A percentile compares a stretch with the other conserved stretches of the same genome.
phyloP scores from a whole-genome alignment of 2,113 vertebrate species.

The Misgurnus mizolepis region DNA sequence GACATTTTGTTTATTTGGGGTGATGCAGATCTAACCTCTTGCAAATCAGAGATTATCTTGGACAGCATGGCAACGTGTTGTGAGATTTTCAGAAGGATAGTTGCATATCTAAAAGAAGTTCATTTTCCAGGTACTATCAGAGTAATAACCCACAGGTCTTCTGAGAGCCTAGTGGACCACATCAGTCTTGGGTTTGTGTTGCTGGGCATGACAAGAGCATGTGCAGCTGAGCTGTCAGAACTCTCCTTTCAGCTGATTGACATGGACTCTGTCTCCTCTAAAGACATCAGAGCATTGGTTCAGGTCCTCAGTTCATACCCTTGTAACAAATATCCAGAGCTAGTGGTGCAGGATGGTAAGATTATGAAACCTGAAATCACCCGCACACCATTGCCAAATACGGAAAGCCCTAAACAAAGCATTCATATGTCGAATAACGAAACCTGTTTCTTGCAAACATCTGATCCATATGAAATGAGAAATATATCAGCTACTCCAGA shows the following conservation, averaged over 20 bases:
- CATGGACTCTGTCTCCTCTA: slow-evolving; percentile 63
- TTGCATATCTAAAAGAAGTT: slow-evolving; percentile 71
- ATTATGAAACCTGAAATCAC: slow-evolving; percentile 68
- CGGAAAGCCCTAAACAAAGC: slow-evolving; percentile 24
- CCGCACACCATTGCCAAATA: slow-evolving; percentile 62
- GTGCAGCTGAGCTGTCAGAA: slow-evolving; percentile 74
- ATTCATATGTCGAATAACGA: slow-evolving; percentile 54
- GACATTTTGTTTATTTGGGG: slow-evolving; percentile 85
- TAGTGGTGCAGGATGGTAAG: slow-evolving; percentile 75
- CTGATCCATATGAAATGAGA: slow-evolving; percentile 67
- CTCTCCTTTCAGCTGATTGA: slow-evolving; percentile 82
- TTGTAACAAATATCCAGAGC: slow-evolving; percentile 72
- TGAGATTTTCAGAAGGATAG: slow-evolving; percentile 77
- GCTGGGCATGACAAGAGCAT: slow-evolving; percentile 80
- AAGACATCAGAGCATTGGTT: slow-evolving; percentile 74
- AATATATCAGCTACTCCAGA: slow-evolving; percentile 70
- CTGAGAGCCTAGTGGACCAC: slow-evolving; percentile 73
- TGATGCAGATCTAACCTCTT: slow-evolving; percentile 69
- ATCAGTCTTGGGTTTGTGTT: slow-evolving; percentile 79
- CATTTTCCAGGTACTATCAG: slow-evolving; percentile 65
- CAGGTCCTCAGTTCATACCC: slow-evolving; percentile 71
- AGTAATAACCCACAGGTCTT: slow-evolving; percentile 78
- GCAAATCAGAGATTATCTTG: slow-evolving; percentile 62
- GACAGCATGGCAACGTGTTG: slow-evolving; percentile 73
- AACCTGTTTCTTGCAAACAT: slow-evolving; percentile 73